Evolutionary conservation across 1,140 invertebrate species (phyloP).

Genomic region (Ephestia elutella): DNA sequence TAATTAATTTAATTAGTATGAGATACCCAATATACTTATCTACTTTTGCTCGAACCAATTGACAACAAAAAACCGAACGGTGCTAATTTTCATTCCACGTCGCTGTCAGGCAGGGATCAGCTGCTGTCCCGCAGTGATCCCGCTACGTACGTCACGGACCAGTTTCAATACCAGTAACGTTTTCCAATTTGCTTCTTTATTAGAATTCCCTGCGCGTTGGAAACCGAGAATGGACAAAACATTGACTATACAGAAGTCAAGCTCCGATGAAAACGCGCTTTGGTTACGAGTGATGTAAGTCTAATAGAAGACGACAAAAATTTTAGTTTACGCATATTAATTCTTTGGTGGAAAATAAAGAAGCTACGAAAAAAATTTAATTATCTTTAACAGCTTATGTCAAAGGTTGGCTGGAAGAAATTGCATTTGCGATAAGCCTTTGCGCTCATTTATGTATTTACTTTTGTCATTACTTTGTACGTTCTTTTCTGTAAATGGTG

Average conservation of each 20-base stretch:
- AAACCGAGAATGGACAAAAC: constrained; percentile 5
- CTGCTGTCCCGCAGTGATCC: not conserved
- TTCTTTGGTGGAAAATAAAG: too few relatives aligned
- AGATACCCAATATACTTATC: too few relatives aligned
- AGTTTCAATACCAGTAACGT: constrained; percentile 10
- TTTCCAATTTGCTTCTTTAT: constrained; percentile 39
- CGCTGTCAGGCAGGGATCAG: not conserved
- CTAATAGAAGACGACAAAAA: not conserved
- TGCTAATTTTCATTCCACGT: not conserved
- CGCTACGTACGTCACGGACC: not conserved
- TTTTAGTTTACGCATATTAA: too few relatives aligned
- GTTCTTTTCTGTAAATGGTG: too few relatives aligned
- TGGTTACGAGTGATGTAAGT: not conserved
- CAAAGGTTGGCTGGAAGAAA: too few relatives aligned
- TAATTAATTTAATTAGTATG: too few relatives aligned
- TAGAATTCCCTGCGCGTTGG: constrained; percentile 26
- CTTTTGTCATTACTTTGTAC: too few relatives aligned
- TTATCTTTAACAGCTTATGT: too few relatives aligned
- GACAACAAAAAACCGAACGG: not conserved
- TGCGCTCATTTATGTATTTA: too few relatives aligned
- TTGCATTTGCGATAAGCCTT: too few relatives aligned
- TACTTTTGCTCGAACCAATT: too few relatives aligned
- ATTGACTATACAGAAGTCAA: not conserved
- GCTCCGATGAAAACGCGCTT: not conserved
- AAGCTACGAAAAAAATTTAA: too few relatives aligned